Evolutionary conservation across 2,797 vertebrate genomes (phyloP).

Genomic region (Falco novaeseelandiae): DNA sequence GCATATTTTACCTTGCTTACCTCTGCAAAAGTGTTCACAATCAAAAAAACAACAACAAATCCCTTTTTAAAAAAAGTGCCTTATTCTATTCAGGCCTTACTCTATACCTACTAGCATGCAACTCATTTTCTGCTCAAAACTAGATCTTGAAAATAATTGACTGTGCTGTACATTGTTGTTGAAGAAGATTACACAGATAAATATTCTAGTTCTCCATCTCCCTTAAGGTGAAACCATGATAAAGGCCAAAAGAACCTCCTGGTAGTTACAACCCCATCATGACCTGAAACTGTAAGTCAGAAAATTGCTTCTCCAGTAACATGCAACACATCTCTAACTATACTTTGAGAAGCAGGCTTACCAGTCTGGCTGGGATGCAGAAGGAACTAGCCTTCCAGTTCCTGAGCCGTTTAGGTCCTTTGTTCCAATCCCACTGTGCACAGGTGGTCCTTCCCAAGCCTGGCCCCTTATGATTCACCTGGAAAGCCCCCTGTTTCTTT

Average conservation of each 20-base stretch:
- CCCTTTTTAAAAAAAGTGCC: background rate
- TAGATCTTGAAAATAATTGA: background rate
- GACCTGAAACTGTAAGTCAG: background rate
- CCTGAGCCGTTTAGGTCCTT: background rate
- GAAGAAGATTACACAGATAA: background rate
- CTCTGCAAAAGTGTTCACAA: background rate
- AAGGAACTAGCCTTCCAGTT: background rate
- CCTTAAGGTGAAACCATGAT: background rate
- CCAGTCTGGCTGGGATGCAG: background rate
- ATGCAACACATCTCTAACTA: background rate
- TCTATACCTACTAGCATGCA: background rate
- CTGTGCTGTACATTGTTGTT: fast-evolving
- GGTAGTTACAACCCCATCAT: background rate
- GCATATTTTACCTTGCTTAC: background rate
- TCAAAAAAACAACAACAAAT: background rate
- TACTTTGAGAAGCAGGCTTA: background rate
- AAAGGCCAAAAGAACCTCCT: background rate
- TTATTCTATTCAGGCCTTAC: background rate
- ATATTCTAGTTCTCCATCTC: background rate
- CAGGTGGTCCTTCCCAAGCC: background rate
- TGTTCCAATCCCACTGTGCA: background rate
- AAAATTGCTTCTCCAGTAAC: background rate
- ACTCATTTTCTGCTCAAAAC: background rate
- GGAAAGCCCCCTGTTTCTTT: background rate
- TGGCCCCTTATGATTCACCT: too few relatives aligned